A percentile compares a stretch with the other conserved stretches of the same genome.
These are phyloP conservation scores for Acrossocheilus fasciatus DNA, from an alignment of 2,797 vertebrate genomes.

Conservation along the genomic window DNA sequence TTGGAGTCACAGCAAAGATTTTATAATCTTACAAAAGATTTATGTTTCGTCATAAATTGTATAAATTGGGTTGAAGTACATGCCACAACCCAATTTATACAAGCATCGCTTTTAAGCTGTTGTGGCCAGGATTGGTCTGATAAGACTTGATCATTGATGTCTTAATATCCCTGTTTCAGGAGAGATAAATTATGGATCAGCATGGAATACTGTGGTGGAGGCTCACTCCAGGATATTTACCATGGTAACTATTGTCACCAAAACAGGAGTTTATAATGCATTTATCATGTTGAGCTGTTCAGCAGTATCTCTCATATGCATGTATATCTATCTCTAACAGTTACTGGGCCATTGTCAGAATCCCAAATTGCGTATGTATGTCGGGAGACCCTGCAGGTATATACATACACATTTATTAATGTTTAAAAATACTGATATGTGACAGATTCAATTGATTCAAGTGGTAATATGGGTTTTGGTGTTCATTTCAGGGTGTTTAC, in stretches of 20 bases:
- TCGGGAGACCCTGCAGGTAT: slow-evolving; percentile 96
- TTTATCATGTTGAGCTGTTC: slow-evolving; percentile 4
- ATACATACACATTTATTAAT: neutral
- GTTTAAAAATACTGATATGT: neutral
- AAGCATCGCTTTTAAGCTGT: neutral
- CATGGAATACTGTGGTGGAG: slow-evolving; percentile 99
- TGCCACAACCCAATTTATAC: neutral
- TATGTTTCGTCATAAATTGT: neutral
- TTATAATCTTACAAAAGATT: neutral
- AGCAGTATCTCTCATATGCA: neutral
- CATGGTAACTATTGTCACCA: slow-evolving; percentile 80
- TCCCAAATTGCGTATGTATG: slow-evolving; percentile 98
- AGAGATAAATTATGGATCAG: slow-evolving; percentile 99
- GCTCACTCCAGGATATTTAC: slow-evolving; percentile 98
- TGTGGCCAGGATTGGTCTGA: neutral
- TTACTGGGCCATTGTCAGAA: slow-evolving; percentile 95
- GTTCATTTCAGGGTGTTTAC: slow-evolving; percentile 87
- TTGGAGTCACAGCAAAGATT: neutral
- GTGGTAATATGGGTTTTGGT: slow-evolving; percentile 15
- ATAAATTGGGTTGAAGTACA: neutral
- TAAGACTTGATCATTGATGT: slow-evolving; percentile 7
- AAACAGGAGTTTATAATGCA: neutral
- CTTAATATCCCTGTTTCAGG: slow-evolving; percentile 72
- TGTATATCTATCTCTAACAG: slow-evolving; percentile 70
- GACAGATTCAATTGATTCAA: neutral